phyloP scores from a whole-genome alignment of 2,888 invertebrate species.

The Omphaloscelis lunosa region DNA sequence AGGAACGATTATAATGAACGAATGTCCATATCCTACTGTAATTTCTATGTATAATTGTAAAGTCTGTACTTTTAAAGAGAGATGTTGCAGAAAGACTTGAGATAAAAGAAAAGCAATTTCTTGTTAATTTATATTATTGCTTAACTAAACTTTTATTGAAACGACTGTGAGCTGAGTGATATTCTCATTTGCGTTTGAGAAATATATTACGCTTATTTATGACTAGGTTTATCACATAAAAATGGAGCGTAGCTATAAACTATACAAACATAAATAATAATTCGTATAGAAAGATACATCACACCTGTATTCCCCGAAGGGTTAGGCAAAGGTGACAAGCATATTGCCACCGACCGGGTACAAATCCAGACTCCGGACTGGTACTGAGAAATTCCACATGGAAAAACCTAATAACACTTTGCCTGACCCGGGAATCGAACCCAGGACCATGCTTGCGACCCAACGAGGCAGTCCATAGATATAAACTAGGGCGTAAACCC shows the following conservation, averaged over 20 bases:
- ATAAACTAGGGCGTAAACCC: background rate
- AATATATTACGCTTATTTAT: slow-evolving; percentile 52
- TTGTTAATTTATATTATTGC: slow-evolving; percentile 24
- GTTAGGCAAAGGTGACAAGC: too few relatives aligned
- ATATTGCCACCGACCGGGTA: too few relatives aligned
- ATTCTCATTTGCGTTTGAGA: slow-evolving; percentile 39
- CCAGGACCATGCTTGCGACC: too few relatives aligned
- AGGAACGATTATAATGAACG: slow-evolving; percentile 58
- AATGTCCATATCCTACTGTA: slow-evolving; percentile 79
- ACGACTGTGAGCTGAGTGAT: slow-evolving; percentile 28
- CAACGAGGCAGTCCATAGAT: background rate
- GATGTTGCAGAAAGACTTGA: slow-evolving; percentile 37
- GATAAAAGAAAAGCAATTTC: slow-evolving; percentile 37
- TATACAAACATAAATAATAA: slow-evolving; percentile 9
- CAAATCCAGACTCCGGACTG: too few relatives aligned
- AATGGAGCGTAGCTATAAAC: slow-evolving; percentile 10
- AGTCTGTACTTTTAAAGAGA: slow-evolving; percentile 46
- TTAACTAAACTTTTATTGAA: slow-evolving; percentile 27
- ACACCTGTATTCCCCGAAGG: background rate
- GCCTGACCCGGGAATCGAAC: too few relatives aligned
- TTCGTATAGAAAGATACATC: background rate
- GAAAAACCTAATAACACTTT: too few relatives aligned
- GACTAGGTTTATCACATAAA: slow-evolving; percentile 38
- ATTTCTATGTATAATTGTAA: slow-evolving; percentile 62
- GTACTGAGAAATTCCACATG: too few relatives aligned